These are phyloP conservation scores for Therioaphis trifolii DNA, from an alignment of 2,888 invertebrate genomes.

Conservation along the genomic window DNA sequence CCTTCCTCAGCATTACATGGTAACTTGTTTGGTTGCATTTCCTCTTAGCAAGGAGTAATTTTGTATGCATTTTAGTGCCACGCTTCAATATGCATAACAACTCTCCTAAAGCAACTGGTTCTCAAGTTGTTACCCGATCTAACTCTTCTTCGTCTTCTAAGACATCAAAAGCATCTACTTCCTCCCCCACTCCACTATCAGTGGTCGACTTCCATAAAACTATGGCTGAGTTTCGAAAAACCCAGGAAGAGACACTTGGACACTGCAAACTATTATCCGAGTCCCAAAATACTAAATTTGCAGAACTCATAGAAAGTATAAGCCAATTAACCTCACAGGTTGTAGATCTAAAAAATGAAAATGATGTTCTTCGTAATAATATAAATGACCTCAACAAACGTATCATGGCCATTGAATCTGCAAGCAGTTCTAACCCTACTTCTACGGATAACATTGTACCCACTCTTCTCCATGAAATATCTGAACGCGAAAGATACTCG, in stretches of 20 bases:
- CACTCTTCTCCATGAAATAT: background rate
- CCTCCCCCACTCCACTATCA: background rate
- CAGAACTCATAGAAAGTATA: too few relatives aligned
- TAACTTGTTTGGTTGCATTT: background rate
- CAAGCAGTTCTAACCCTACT: background rate
- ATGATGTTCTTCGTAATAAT: constrained; percentile 3
- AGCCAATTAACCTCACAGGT: background rate
- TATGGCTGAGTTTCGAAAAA: background rate
- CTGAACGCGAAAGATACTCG: background rate
- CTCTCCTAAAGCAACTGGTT: background rate
- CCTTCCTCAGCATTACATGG: background rate
- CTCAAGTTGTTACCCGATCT: background rate
- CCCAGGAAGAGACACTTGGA: background rate
- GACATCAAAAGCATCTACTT: too few relatives aligned
- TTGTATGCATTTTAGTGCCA: background rate
- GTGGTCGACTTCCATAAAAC: background rate
- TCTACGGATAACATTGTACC: background rate
- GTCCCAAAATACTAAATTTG: background rate
- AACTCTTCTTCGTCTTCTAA: background rate
- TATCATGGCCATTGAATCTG: constrained; percentile 7
- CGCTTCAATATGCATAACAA: background rate
- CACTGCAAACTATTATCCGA: background rate
- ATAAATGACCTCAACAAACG: constrained; percentile 45
- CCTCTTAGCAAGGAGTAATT: background rate
- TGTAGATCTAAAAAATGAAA: background rate